Evolutionary conservation across 2,797 vertebrate genomes (phyloP).

Genomic region (Acipenser ruthenus): DNA sequence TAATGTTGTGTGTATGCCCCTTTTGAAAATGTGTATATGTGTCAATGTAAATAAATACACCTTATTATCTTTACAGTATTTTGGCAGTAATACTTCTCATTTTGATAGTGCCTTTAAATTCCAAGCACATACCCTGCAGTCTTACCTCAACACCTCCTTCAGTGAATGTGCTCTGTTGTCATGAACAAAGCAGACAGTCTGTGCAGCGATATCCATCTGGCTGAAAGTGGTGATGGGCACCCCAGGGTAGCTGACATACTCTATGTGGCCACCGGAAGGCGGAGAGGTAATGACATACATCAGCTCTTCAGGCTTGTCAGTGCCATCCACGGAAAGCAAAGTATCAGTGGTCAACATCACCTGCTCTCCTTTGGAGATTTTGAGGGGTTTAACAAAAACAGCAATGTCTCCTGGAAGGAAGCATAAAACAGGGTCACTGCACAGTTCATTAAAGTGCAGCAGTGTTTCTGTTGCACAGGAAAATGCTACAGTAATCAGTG

Average conservation of each 20-base stretch:
- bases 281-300: too few species aligned
- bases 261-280: too few species aligned
- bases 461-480: too few species aligned
- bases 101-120: too few species aligned
- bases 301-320: slow-evolving; percentile 77
- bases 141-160: slow-evolving; percentile 66
- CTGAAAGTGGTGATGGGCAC: slow-evolving; percentile 78
- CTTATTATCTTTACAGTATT: too few species aligned
- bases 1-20: too few species aligned
- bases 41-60: too few species aligned
- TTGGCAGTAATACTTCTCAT: too few species aligned
- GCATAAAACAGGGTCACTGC: not conserved
- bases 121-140: not conserved
- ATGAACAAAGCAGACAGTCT: slow-evolving; percentile 74
- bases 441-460: not conserved
- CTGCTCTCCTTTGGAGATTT: slow-evolving; percentile 56
- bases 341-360: slow-evolving; percentile 67
- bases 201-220: slow-evolving; percentile 82
- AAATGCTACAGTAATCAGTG: too few species aligned
- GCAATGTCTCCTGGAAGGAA: slow-evolving; percentile 68
- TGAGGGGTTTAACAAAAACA: slow-evolving; percentile 57
- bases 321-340: slow-evolving; percentile 71
- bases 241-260: slow-evolving; percentile 58
- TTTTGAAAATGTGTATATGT: too few species aligned
- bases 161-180: slow-evolving; percentile 56